A percentile compares a stretch with the other conserved stretches of the same genome.
phyloP scores from a whole-genome alignment of 2,888 invertebrate species.

The Shargacucullia verbasci region DNA sequence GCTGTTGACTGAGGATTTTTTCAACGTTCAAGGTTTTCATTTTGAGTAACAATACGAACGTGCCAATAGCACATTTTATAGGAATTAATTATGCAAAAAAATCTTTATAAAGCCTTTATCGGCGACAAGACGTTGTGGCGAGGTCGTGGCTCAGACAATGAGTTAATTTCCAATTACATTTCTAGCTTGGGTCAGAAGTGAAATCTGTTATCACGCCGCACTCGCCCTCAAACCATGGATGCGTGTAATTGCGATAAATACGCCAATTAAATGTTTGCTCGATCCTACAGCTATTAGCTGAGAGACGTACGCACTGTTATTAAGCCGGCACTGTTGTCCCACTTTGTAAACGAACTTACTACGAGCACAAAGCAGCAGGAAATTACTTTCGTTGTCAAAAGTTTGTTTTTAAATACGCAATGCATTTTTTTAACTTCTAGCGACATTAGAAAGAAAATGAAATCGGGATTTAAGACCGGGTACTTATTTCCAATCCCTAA shows the following conservation, averaged over 20 bases:
- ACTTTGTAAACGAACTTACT: constrained; percentile 35
- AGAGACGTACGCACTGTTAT: constrained; percentile 57
- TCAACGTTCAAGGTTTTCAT: constrained; percentile 79
- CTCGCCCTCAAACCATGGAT: constrained; percentile 83
- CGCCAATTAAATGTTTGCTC: constrained; percentile 79
- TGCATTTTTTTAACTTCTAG: too few relatives aligned
- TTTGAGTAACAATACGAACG: constrained; percentile 81
- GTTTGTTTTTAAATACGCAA: constrained; percentile 1
- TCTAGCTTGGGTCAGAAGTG: constrained; percentile 82
- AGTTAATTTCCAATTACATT: constrained; percentile 78
- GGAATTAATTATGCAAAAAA: constrained; percentile 79
- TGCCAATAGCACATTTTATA: constrained; percentile 80
- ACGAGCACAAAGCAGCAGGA: constrained; percentile 35
- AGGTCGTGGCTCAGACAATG: constrained; percentile 69
- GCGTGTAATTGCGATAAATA: constrained; percentile 86
- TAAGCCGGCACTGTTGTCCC: constrained; percentile 42
- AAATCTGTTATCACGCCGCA: constrained; percentile 76
- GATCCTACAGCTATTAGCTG: constrained; percentile 75
- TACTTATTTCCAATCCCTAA: too few relatives aligned
- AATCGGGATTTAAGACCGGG: too few relatives aligned
- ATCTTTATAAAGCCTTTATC: constrained; percentile 59
- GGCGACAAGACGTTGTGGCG: constrained; percentile 56
- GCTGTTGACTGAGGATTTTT: constrained; percentile 78
- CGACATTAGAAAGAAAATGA: too few relatives aligned
- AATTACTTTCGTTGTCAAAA: constrained; percentile 40